Conservation (phyloP, 2,113 vertebrate genomes). For the Aphelocoma coerulescens region DNA sequence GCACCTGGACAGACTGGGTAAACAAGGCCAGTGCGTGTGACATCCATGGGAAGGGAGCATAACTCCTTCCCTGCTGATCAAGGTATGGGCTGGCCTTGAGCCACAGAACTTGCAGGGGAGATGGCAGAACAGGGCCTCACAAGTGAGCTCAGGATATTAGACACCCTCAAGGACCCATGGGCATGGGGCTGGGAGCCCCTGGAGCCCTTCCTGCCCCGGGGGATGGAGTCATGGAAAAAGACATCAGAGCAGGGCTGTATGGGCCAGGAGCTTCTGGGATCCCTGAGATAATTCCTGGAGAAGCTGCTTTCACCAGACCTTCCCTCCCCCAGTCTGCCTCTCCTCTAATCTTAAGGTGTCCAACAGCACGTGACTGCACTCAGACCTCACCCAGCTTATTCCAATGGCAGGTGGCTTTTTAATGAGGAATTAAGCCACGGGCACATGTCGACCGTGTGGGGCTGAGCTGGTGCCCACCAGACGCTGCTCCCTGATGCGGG, state of each 20-base stretch:
- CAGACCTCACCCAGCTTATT: background rate
- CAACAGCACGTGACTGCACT: accelerated
- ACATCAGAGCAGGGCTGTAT: too few relatives aligned
- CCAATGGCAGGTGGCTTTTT: background rate
- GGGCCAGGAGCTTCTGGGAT: background rate
- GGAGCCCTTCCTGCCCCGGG: background rate
- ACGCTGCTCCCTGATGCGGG: background rate
- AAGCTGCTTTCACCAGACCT: background rate
- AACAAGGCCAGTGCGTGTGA: background rate
- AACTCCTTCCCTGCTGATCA: background rate
- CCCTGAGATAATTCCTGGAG: background rate
- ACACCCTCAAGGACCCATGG: accelerated
- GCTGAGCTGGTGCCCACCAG: background rate
- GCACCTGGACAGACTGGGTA: background rate
- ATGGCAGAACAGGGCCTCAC: accelerated
- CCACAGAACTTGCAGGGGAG: accelerated
- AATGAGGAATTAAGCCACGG: background rate
- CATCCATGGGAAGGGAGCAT: accelerated
- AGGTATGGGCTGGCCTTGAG: background rate
- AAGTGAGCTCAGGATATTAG: background rate
- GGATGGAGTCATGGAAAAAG: background rate
- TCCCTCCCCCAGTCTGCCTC: background rate
- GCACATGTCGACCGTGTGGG: accelerated
- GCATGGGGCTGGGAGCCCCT: background rate
- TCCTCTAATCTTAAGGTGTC: background rate